Percentiles rank a stretch among this genome's conserved stretches.
Evolutionary conservation across 2,888 invertebrate genomes (phyloP).

Genomic region (Liposcelis brunnea): DNA sequence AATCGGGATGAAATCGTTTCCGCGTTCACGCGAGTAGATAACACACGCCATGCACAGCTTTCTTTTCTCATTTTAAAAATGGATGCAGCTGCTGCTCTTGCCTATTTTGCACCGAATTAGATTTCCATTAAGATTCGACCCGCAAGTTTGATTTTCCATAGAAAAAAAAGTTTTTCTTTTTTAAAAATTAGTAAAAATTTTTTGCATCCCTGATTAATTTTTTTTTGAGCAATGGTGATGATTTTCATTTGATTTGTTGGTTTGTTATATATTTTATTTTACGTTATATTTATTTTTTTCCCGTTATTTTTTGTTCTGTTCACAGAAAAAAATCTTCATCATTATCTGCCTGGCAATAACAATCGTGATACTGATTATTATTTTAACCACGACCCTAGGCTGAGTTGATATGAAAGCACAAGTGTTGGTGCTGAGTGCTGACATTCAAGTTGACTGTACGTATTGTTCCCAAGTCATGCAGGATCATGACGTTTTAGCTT

Average conservation of each 20-base stretch:
- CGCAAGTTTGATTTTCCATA: too few relatives aligned
- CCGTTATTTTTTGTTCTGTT: conserved; percentile 26
- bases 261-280: not conserved
- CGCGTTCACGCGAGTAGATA: conserved; percentile 8
- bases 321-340: conserved; percentile 80
- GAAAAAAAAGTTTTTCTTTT: too few relatives aligned
- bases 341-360: conserved; percentile 50
- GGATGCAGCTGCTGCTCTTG: not conserved
- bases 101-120: conserved; percentile 28
- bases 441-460: too few relatives aligned
- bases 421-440: conserved; percentile 12
- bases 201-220: not conserved
- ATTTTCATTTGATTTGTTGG: not conserved
- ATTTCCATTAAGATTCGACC: conserved; percentile 27
- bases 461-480: too few relatives aligned
- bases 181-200: not conserved
- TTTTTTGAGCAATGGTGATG: not conserved
- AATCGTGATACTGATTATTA: conserved; percentile 30
- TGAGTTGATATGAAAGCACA: conserved; percentile 18
- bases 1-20: conserved; percentile 6
- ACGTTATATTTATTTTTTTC: conserved; percentile 16
- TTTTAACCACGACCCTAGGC: conserved; percentile 32
- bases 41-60: conserved; percentile 9
- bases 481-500: too few relatives aligned
- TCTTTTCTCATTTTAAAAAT: conserved; percentile 10